Evolutionary conservation across 2,113 vertebrate genomes (phyloP).

Genomic region (Chaetodon auriga): DNA sequence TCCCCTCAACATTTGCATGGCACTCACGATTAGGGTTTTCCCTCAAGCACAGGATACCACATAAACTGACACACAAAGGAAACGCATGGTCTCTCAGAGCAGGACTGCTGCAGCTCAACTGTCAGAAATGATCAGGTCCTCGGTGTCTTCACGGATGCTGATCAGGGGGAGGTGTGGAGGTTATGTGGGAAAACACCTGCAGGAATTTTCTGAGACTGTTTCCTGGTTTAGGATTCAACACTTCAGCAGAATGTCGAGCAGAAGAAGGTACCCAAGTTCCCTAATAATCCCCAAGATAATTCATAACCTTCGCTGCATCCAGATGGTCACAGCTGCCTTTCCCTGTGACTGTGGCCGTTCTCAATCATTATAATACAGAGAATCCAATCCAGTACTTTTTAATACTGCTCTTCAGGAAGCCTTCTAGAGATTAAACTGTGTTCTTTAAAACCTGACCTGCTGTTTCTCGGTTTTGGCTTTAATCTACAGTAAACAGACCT

Average conservation of each 20-base stretch:
- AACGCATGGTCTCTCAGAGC: not conserved
- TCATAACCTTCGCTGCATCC: not conserved
- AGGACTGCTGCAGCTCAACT: not conserved
- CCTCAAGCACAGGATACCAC: constrained; percentile 35
- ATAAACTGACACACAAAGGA: constrained; percentile 16
- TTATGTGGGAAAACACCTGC: constrained; percentile 27
- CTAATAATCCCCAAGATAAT: not conserved
- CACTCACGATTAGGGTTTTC: constrained; percentile 56
- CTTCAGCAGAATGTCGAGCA: constrained; percentile 1
- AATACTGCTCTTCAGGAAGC: not conserved
- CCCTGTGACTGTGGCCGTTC: not conserved
- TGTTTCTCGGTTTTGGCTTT: not conserved
- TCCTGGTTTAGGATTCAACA: constrained; percentile 24
- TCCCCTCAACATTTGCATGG: constrained; percentile 67
- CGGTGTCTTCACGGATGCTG: not conserved
- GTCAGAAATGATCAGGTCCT: not conserved
- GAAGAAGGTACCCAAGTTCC: not conserved
- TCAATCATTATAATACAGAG: not conserved
- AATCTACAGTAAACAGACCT: not conserved
- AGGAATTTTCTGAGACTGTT: constrained; percentile 29
- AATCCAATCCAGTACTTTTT: not conserved
- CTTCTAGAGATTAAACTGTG: not conserved
- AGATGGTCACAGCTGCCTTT: not conserved
- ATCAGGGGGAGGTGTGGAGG: not conserved
- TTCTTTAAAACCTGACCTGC: no score